Base-by-base conservation (phyloP, 1,140 invertebrate genomes). In the Cyclargus thomasi region DNA sequence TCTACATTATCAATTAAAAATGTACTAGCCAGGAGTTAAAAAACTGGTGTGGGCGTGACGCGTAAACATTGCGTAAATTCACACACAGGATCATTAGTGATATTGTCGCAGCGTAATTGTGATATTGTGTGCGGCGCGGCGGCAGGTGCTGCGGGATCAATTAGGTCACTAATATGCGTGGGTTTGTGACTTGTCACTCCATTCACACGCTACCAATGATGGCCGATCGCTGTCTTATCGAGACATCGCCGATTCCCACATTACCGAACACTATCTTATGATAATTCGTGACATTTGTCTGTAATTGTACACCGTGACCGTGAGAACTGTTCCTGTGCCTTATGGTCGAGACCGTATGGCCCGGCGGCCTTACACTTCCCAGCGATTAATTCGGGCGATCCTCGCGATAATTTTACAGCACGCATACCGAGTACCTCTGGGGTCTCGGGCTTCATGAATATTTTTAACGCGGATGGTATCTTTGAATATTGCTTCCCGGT, bases 341-440 rank as follows among this genome's bases (percentile, higher is more conserved):
- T 86, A 85, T 88, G 86, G 82, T 70, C 73, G 14, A 47, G 39
- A 47, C 39, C 39, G 39, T 79, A 67, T 71, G 80, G 73, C 29
- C 53, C 63, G 29, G 1, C 4, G 29, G 62, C 53, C 68, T 75
- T 73, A 77, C 77, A 76, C 72, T 85, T 88, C 81, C 83, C 88
- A 85, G 81, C 79, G 80, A 89, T 88, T 88, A 88, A 88, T 83
- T 83, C 77, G 70, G 67, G 70, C 73, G 86, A 85, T 87, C 76
- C 78, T 80, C 71, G 71, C 78, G 87, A 90, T 90, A 88, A 80
- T 76, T 70, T 55, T 68, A 66, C 74, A 73, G 67, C 72, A 74
- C 71, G 79, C 75, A 87, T 88, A 77, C 63, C 80, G 85, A 88
- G 76, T 78, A 82, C 16, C 11, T 17, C 81, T 73, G 76, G 70